Conservation (phyloP, 2,888 invertebrate genomes). For the Drosophila nigricruria region DNA sequence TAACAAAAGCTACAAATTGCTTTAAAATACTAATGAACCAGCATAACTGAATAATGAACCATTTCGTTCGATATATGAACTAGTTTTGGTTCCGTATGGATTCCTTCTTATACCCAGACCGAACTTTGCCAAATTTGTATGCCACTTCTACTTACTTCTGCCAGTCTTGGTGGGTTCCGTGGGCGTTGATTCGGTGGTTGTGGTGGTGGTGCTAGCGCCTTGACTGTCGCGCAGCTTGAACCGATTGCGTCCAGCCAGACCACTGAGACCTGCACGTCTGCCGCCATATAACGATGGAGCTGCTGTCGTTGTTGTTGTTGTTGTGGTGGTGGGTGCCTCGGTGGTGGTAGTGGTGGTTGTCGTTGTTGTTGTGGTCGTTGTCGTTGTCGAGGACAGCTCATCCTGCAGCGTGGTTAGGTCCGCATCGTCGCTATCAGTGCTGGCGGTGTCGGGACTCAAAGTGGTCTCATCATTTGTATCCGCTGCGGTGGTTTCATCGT, state of each 20-base stretch:
- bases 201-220: constrained; percentile 83
- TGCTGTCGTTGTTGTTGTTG: constrained; percentile 85
- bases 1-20: not conserved
- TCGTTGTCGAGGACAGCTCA: constrained; percentile 87
- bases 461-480: constrained; percentile 83
- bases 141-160: constrained; percentile 71
- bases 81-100: not conserved
- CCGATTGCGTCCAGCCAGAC: constrained; percentile 83
- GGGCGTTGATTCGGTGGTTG: constrained; percentile 85
- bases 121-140: too few relatives aligned
- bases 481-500: constrained; percentile 81
- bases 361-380: constrained; percentile 84
- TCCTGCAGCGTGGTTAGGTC: constrained; percentile 83
- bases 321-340: constrained; percentile 82
- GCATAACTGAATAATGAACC: not conserved
- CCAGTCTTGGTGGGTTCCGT: constrained; percentile 79
- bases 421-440: constrained; percentile 78
- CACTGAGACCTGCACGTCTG: constrained; percentile 71
- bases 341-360: constrained; percentile 87
- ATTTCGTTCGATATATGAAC: too few relatives aligned
- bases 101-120: too few relatives aligned
- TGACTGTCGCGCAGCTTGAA: constrained; percentile 79
- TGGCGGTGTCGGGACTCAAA: constrained; percentile 81
- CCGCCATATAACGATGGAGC: constrained; percentile 80
- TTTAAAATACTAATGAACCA: not conserved